Evolutionary conservation across 2,113 vertebrate species (phyloP).

Genomic region (Clarias magur): DNA sequence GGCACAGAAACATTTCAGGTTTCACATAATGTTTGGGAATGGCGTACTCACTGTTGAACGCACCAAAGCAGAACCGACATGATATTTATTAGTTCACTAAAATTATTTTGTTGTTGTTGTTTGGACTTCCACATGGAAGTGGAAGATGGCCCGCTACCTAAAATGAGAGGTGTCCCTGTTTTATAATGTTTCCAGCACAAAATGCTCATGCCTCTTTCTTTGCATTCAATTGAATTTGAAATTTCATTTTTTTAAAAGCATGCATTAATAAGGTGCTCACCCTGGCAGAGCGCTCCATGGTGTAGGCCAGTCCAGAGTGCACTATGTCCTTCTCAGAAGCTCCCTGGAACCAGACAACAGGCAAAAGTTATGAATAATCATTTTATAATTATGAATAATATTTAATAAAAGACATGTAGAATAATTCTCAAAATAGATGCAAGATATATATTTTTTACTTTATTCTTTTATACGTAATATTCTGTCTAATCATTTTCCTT

Average conservation of each 20-base stretch:
- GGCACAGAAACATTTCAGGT: too few species aligned
- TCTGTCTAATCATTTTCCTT: not conserved
- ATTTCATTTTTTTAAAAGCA: not conserved
- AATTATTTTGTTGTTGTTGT: not conserved
- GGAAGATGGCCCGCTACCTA: not conserved
- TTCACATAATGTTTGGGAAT: too few species aligned
- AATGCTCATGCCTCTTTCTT: not conserved
- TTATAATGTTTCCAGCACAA: not conserved
- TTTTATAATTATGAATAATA: too few species aligned
- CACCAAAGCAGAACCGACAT: not conserved
- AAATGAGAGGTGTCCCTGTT: not conserved
- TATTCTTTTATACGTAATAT: not conserved
- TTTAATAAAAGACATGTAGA: not conserved
- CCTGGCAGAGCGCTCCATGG: constrained; percentile 88
- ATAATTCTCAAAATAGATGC: not conserved
- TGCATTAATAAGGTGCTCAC: constrained; percentile 60
- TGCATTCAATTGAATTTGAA: not conserved
- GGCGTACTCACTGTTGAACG: not conserved
- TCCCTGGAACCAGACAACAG: constrained; percentile 66
- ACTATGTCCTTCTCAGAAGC: constrained; percentile 91
- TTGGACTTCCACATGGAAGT: not conserved
- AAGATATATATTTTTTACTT: not conserved
- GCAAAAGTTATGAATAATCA: not conserved
- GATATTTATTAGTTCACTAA: not conserved
- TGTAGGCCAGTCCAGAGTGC: constrained; percentile 87